Conservation (phyloP, 1,140 invertebrate genomes). For the Berghia stephanieae region DNA sequence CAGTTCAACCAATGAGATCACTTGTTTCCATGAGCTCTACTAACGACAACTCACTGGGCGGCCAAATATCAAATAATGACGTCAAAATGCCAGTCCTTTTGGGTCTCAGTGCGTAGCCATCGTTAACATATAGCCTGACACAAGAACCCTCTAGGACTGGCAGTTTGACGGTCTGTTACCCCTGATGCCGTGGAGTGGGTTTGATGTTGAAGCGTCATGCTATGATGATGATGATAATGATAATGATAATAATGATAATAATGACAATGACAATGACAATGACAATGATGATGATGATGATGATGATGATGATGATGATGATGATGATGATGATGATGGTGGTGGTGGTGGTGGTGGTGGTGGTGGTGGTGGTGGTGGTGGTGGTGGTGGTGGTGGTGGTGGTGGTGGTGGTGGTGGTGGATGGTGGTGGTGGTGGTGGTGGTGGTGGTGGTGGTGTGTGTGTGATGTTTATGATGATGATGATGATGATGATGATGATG, state of each 20-base stretch:
- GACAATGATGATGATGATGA: constrained; percentile 3
- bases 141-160: too few species aligned
- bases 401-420: background rate
- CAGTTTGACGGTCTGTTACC: background rate
- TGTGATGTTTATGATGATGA: too few species aligned
- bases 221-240: constrained; percentile 3
- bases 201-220: too few species aligned
- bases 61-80: too few species aligned
- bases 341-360: background rate
- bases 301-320: constrained; percentile 3
- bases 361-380: constrained; percentile 5
- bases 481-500: constrained; percentile 2
- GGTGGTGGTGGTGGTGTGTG: too few species aligned
- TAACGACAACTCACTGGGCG: too few species aligned
- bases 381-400: constrained; percentile 5
- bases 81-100: too few species aligned
- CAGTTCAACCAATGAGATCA: too few species aligned
- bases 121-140: too few species aligned
- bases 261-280: background rate
- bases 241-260: background rate
- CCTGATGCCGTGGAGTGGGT: background rate
- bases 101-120: too few species aligned
- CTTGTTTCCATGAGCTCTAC: too few species aligned
- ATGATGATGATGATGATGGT: constrained; percentile 2
- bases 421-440: constrained; percentile 1